Base-by-base conservation (phyloP, 2,797 vertebrate genomes). In the Atherinosoma microstoma region DNA sequence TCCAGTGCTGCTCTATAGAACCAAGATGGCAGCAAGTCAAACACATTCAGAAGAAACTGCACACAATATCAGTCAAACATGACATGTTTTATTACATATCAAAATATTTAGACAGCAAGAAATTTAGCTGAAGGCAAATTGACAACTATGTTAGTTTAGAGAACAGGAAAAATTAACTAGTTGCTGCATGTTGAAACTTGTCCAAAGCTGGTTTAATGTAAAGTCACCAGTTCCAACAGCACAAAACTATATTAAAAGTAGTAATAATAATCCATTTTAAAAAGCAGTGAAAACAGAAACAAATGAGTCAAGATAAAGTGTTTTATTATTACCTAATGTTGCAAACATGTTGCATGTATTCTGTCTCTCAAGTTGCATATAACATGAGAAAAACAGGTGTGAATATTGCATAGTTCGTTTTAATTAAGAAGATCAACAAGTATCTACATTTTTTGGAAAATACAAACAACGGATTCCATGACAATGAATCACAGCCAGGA, bases 11-110 rank as follows among this genome's bases (percentile, higher is more conserved):
- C 79, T 66, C 59, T 56, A 49, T 58, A 60, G 89, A 91, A 90
- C 93, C 93, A 92, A 90, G 79, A 94, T 92, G 90, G 89, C 57
- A 54, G 35, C 76, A 70, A 58, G 65, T 83, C 67, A 71, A 54
- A 71, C 63, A 62, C 58, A 40, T n/a, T 79, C 76, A 61, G 22
- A 76, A 63, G 62, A 81, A 47, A 68, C 57, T 45, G 70, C 29
- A 61, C 60, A 56, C 56, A 62, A 59, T 80, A 65, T 24, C 16
- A 59, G 58, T 70, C 69, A 75, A 64, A 75, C 20, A 65, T 70
- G 64, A 59, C 66, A 62, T 4, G 27, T 76, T 82, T 79, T 42
- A 51, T 35, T 34, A 65, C 51, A 75, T 45, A 53, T 36, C 32
- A 51, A 73, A 40, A 53, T 58, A 35, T 12, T n/a, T 32, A 61